Evolutionary conservation across 2,113 vertebrate genomes (phyloP).

Genomic region (Scytalopus superciliaris): DNA sequence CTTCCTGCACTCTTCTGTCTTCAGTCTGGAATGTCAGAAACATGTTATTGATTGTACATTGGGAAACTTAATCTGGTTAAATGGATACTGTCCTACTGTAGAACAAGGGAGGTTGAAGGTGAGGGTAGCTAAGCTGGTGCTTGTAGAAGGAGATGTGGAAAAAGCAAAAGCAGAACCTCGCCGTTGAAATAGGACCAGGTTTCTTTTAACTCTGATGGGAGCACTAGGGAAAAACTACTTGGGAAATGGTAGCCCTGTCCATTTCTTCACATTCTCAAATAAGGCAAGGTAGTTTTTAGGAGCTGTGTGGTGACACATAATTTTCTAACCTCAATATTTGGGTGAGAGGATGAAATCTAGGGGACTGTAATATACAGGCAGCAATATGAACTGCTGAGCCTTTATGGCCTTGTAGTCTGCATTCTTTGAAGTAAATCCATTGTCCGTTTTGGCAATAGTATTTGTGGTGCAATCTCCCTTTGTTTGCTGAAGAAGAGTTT

Average conservation of each 20-base stretch:
- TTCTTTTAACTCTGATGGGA: neutral
- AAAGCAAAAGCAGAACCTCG: neutral
- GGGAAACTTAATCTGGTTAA: constrained; percentile 8
- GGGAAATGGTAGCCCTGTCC: neutral
- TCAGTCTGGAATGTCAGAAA: neutral
- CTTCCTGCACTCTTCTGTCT: neutral
- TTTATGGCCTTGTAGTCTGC: neutral
- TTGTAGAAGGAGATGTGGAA: neutral
- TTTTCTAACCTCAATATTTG: neutral
- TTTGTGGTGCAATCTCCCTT: neutral
- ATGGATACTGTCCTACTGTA: neutral
- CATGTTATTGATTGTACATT: neutral
- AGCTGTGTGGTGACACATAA: accelerated
- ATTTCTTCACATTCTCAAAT: neutral
- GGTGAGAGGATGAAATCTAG: neutral
- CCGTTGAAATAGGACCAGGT: neutral
- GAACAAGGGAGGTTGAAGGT: neutral
- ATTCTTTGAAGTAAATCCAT: neutral
- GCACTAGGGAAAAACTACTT: neutral
- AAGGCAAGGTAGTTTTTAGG: neutral
- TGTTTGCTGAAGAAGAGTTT: neutral
- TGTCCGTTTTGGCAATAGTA: neutral
- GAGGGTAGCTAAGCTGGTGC: neutral
- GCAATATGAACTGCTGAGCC: neutral
- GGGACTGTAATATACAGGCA: neutral